Evolutionary conservation across 2,888 invertebrate genomes (phyloP).

Genomic region (Pollenia labialis): DNA sequence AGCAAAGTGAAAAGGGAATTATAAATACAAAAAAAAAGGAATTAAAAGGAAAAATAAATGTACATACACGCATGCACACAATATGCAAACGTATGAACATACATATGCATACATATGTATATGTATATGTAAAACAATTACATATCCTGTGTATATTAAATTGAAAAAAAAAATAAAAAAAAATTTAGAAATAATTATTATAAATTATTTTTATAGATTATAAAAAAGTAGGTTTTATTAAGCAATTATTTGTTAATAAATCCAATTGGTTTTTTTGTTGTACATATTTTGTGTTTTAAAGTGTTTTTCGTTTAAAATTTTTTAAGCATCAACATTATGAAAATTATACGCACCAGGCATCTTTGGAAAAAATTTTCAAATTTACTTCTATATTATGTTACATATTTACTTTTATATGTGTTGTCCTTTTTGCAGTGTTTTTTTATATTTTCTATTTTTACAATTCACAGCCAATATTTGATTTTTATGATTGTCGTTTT

Average conservation of each 20-base stretch:
- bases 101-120: neutral
- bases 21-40: slow-evolving; percentile 11
- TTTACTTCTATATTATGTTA: slow-evolving; percentile 8
- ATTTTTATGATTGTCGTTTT: neutral
- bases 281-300: neutral
- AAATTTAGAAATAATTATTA: neutral
- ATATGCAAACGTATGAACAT: neutral
- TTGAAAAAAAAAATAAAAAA: slow-evolving; percentile 3
- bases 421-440: slow-evolving; percentile 35
- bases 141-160: slow-evolving; percentile 6
- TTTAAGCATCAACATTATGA: slow-evolving; percentile 18
- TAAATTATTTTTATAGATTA: neutral
- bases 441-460: slow-evolving; percentile 26
- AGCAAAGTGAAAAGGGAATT: slow-evolving; percentile 9
- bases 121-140: slow-evolving; percentile 18
- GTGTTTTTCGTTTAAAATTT: neutral
- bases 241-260: slow-evolving; percentile 1
- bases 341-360: slow-evolving; percentile 43
- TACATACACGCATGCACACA: neutral
- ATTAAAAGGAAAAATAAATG: neutral
- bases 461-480: no score
- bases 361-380: slow-evolving; percentile 49
- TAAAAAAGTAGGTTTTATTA: neutral
- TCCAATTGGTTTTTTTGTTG: slow-evolving; percentile 42
- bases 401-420: slow-evolving; percentile 48